Percentiles rank a stretch among this genome's conserved stretches.
These are phyloP conservation scores for Lanius ludovicianus DNA, from an alignment of 2,113 vertebrate species.

Conservation along the genomic window DNA sequence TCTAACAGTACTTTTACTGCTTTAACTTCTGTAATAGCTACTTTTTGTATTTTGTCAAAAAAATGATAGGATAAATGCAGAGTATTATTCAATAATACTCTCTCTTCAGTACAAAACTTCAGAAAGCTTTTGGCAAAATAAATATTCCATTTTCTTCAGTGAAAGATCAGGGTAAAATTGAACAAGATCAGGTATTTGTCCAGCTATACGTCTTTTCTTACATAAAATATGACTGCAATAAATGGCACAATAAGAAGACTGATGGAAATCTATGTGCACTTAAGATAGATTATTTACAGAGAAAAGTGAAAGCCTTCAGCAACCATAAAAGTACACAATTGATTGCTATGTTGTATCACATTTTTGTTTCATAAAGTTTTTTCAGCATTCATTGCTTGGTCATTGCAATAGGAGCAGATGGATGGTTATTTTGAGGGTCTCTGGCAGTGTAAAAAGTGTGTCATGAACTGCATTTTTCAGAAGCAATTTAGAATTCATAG, in stretches of 20 bases:
- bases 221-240: constrained; percentile 41
- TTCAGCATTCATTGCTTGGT: constrained; percentile 8
- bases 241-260: constrained; percentile 18
- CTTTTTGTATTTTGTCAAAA: not conserved
- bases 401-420: constrained; percentile 16
- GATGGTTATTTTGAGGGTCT: constrained; percentile 33
- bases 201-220: not conserved
- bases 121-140: constrained; percentile 18
- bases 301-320: constrained; percentile 12
- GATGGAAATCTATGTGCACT: not conserved
- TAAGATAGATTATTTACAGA: constrained; percentile 24
- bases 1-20: not conserved
- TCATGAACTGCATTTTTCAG: constrained; percentile 20
- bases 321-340: not conserved
- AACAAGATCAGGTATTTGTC: constrained; percentile 11
- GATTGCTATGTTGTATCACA: not conserved
- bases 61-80: not conserved
- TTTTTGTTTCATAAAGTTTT: constrained; percentile 52
- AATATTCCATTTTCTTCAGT: not conserved
- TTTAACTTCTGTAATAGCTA: not conserved
- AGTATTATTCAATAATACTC: not conserved
- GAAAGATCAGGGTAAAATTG: not conserved
- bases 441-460: constrained; percentile 21
- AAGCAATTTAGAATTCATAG: constrained; percentile 18
- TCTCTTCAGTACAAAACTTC: not conserved